phyloP scores from a whole-genome alignment of 2,113 vertebrate genomes.

The Ceratotherium simum region DNA sequence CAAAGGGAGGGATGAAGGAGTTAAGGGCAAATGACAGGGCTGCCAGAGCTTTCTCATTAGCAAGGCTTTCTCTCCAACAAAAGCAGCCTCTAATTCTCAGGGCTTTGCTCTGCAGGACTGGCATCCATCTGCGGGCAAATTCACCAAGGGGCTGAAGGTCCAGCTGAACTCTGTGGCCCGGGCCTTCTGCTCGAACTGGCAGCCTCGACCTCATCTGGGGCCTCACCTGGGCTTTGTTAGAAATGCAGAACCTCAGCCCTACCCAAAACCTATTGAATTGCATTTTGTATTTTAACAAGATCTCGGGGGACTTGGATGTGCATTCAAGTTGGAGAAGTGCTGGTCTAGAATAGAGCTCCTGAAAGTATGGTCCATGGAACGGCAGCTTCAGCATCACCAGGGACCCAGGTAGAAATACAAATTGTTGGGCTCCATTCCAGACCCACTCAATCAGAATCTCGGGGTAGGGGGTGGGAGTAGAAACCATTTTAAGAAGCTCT shows the following conservation, averaged over 20 bases:
- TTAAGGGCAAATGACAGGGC: neutral
- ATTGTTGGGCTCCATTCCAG: neutral
- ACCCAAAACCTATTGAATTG: accelerated
- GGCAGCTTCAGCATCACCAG: neutral
- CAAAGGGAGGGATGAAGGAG: neutral
- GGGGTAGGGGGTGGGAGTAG: neutral
- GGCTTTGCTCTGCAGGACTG: neutral
- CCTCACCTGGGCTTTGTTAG: neutral
- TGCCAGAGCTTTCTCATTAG: neutral
- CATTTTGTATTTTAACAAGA: neutral
- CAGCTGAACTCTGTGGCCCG: neutral
- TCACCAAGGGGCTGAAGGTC: neutral
- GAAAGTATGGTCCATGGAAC: accelerated
- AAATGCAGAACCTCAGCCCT: neutral
- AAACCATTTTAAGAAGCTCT: neutral
- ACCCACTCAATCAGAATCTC: neutral
- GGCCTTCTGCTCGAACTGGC: neutral
- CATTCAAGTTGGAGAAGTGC: neutral
- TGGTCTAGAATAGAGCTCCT: neutral
- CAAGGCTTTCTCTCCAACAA: neutral
- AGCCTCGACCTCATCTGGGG: neutral
- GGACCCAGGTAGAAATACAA: neutral
- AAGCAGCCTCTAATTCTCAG: neutral
- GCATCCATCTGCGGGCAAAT: neutral
- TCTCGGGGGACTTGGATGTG: neutral